Conservation (phyloP, 2,888 invertebrate genomes). For the Oeneis ivallda region DNA sequence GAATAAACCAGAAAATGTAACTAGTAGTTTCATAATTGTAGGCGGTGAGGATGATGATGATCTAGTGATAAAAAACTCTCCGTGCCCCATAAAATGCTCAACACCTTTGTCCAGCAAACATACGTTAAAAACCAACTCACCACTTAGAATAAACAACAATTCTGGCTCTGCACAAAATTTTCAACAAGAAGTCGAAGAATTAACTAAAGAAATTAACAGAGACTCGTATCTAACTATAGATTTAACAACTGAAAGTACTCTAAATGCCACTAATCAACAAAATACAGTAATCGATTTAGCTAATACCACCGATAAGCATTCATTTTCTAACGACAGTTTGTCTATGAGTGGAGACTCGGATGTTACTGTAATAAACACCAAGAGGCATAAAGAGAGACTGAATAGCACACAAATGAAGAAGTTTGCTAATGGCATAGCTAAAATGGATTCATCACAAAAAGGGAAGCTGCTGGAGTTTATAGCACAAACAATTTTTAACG, state of each 20-base stretch:
- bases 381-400: conserved; percentile 35
- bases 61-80: conserved; percentile 34
- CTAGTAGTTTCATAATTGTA: conserved; percentile 43
- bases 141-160: conserved; percentile 37
- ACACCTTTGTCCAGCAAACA: conserved; percentile 49
- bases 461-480: conserved; percentile 60
- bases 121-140: conserved; percentile 15
- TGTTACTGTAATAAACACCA: conserved; percentile 56
- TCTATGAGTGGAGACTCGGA: conserved; percentile 68
- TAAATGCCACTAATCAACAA: conserved; percentile 33
- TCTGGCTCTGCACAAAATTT: conserved; percentile 38
- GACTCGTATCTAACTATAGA: conserved; percentile 68
- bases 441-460: conserved; percentile 57
- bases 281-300: conserved; percentile 58
- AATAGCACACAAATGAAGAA: conserved; percentile 48
- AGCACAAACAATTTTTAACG: conserved; percentile 62
- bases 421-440: conserved; percentile 59
- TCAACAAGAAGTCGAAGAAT: conserved; percentile 46
- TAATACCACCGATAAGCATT: conserved; percentile 50
- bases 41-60: conserved; percentile 55
- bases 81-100: conserved; percentile 52
- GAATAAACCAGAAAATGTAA: conserved; percentile 28
- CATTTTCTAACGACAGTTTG: conserved; percentile 47
- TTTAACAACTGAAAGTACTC: conserved; percentile 51
- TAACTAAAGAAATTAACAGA: conserved; percentile 57